Percentiles rank a stretch among this genome's conserved stretches.
These are phyloP conservation scores for Morone chrysops DNA, from an alignment of 2,113 vertebrate species.

Conservation along the genomic window DNA sequence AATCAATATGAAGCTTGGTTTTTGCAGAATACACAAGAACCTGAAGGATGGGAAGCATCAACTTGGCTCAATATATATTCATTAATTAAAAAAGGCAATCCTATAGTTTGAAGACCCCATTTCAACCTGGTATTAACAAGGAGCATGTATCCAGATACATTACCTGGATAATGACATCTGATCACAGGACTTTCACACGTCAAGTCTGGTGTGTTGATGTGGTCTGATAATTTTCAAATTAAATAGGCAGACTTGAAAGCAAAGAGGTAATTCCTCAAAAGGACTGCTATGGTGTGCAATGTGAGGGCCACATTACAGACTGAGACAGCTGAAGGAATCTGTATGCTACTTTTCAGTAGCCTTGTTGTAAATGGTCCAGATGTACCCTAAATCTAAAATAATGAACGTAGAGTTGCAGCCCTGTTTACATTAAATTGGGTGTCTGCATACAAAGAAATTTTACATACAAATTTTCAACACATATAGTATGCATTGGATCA, in stretches of 20 bases:
- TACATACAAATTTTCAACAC: too few species aligned
- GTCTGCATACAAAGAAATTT: neutral
- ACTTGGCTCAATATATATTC: neutral
- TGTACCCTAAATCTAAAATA: neutral
- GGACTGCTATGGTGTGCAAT: neutral
- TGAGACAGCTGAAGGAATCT: neutral
- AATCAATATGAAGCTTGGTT: neutral
- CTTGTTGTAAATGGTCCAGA: neutral
- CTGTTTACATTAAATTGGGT: neutral
- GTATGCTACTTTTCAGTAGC: neutral
- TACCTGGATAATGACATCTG: neutral
- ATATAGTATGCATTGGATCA: neutral
- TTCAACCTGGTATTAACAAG: neutral
- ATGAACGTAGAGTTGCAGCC: neutral
- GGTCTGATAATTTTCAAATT: neutral
- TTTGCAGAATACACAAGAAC: neutral
- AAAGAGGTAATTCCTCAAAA: neutral
- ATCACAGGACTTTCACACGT: too few species aligned
- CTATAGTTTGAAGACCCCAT: neutral
- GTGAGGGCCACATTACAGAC: neutral
- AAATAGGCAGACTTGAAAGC: neutral
- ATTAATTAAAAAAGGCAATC: neutral
- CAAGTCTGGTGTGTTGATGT: rapidly evolving
- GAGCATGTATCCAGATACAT: neutral
- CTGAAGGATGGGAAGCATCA: neutral